Evolutionary conservation across 2,888 invertebrate species (phyloP).

Genomic region (Caenorhabditis sp.): DNA sequence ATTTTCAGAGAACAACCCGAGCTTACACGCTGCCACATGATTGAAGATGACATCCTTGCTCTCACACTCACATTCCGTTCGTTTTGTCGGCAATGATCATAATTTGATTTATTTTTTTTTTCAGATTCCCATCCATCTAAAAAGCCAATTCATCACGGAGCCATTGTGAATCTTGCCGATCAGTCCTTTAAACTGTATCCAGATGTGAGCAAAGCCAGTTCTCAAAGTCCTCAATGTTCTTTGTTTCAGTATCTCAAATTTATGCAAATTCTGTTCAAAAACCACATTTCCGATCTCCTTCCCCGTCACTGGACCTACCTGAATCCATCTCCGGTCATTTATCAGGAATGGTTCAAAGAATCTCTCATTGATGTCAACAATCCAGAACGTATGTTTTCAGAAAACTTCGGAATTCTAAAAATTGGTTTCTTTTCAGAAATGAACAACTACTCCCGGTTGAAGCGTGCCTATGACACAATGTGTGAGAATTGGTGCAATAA

Average conservation of each 20-base stretch:
- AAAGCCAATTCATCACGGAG: constrained; percentile 9
- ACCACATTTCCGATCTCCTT: constrained; percentile 31
- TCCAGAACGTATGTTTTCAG: constrained; percentile 7
- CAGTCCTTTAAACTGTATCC: constrained; percentile 1
- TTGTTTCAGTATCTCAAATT: constrained; percentile 26
- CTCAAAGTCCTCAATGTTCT: neutral
- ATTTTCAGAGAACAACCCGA: neutral
- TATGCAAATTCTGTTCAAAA: constrained; percentile 21
- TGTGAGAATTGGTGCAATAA: constrained; percentile 6
- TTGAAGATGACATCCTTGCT: constrained; percentile 15
- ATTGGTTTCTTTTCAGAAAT: constrained; percentile 43
- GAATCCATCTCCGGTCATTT: constrained; percentile 13
- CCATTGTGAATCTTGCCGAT: neutral
- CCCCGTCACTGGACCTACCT: constrained; percentile 38
- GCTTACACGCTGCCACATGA: constrained; percentile 8
- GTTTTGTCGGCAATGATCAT: too few species aligned
- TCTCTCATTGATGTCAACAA: constrained; percentile 13
- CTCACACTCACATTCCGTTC: neutral
- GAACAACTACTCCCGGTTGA: constrained; percentile 9
- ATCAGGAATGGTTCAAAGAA: constrained; percentile 25
- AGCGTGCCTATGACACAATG: constrained; percentile 11
- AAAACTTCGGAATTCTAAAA: too few species aligned
- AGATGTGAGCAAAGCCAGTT: constrained; percentile 21
- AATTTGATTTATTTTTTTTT: neutral
- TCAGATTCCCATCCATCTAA: neutral